Base-by-base conservation (phyloP, 2,888 invertebrate species). In the Morpho deidamia region DNA sequence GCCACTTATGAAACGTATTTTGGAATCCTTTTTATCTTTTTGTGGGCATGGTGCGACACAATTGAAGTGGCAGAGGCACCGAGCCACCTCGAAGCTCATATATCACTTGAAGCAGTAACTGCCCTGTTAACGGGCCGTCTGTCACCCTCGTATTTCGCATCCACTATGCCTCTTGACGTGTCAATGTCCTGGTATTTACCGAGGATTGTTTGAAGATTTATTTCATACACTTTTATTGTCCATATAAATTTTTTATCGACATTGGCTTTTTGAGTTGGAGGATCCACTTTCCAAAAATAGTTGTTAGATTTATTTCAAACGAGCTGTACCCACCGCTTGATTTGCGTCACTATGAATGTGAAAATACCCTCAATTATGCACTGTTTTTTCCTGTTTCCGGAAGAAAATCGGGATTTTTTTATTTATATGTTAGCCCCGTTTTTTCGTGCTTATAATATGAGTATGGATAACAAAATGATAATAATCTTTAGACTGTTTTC, bases 1-100 rank as follows among this genome's bases (percentile, higher is more conserved):
- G 72, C 86, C 85, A 87, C 86, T 88, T 83, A 81, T 83, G 85
- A 86, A 83, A 86, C 83, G 84, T 81, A 87, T 87, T 87, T 87
- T 79, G 79, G 78, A 76, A 79, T 84, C 81, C 81, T 85, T 88
- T 88, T 88, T 86, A 85, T 86, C 83, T 86, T 86, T 86, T 88
- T 86, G 82, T 77, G 68, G 76, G 74, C 65, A 72, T 70, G 71
- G 71, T 69, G 80, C 74, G 76, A 74, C 72, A 74, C 76, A 75
- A 77, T 76, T 78, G 79, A 84, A 81, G 83, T 86, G 87, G 86
- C 86, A 85, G 82, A 76, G 82, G 78, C 83, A 81, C 80, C 74
- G 76, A 82, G 83, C 84, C 87, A 88, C 87, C 87, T 84, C 83
- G 77, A 79, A 83, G 82, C 81, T 81, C 87, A 83, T 89, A 87